Evolutionary conservation across 1,140 invertebrate species (phyloP).

Genomic region (Glomeris maerens): DNA sequence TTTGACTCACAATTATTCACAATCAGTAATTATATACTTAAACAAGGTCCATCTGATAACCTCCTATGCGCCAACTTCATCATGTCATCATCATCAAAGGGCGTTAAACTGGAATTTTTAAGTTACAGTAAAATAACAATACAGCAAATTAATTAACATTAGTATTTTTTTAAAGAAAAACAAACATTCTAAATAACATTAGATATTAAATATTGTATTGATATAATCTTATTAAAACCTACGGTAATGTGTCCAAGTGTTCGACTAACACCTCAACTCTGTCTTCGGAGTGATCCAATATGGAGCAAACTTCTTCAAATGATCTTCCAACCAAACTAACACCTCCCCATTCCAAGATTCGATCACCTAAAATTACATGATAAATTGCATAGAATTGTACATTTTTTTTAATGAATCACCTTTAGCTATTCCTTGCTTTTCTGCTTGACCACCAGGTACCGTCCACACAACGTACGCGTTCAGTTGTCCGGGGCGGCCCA

Average conservation of each 20-base stretch:
- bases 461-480: slow-evolving; percentile 84
- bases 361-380: slow-evolving; percentile 24
- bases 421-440: slow-evolving; percentile 67
- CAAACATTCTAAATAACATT: no score
- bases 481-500: slow-evolving; percentile 59
- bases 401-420: slow-evolving; percentile 39
- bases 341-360: slow-evolving; percentile 62
- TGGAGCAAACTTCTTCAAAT: slow-evolving; percentile 71
- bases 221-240: no score
- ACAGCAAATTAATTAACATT: no score
- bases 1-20: not conserved
- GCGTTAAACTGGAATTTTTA: no score
- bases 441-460: slow-evolving; percentile 73
- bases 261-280: slow-evolving; percentile 67
- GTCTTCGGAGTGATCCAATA: slow-evolving; percentile 68
- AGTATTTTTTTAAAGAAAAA: no score
- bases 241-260: slow-evolving; percentile 42
- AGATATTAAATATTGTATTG: no score
- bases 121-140: no score
- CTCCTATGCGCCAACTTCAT: no score
- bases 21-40: not conserved
- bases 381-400: slow-evolving; percentile 2
- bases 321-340: slow-evolving; percentile 70
- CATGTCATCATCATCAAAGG: no score
- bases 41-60: not conserved